A percentile compares a stretch with the other conserved stretches of the same genome.
These are phyloP conservation scores for Trogon melanurus DNA, from an alignment of 2,113 vertebrate genomes.

Conservation along the genomic window DNA sequence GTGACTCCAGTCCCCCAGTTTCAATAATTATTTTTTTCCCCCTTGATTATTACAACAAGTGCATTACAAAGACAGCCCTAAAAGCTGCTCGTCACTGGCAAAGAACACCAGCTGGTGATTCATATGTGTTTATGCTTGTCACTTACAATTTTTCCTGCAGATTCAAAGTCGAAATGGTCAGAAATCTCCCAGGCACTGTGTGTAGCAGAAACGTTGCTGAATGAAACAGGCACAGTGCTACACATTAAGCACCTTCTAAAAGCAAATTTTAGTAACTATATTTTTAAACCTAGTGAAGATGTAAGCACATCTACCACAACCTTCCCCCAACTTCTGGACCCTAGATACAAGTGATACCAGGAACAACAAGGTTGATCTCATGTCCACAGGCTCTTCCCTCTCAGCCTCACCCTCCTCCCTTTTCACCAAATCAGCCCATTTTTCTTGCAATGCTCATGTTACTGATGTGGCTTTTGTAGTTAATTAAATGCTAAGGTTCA, in stretches of 20 bases:
- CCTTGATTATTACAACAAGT: not conserved
- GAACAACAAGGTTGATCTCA: not conserved
- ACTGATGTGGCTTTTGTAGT: not conserved
- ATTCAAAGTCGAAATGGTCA: not conserved
- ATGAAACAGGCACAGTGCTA: not conserved
- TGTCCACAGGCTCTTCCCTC: accelerated
- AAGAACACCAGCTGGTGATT: not conserved
- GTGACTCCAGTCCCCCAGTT: not conserved
- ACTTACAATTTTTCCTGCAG: not conserved
- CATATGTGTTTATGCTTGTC: not conserved
- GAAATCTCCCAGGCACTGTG: not conserved
- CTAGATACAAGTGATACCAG: not conserved
- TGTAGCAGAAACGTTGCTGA: not conserved
- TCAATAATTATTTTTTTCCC: not conserved
- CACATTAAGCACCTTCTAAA: too few species aligned
- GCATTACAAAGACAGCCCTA: not conserved
- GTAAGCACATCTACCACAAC: not conserved
- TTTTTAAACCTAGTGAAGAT: not conserved
- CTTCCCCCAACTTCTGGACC: not conserved
- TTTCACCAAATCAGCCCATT: not conserved
- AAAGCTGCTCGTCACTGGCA: not conserved
- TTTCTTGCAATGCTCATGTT: not conserved
- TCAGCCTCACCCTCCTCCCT: not conserved
- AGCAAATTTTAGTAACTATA: not conserved
- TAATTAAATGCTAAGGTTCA: not conserved